Percentiles rank a stretch among this genome's conserved stretches.
Evolutionary conservation across 2,888 invertebrate genomes (phyloP).

Genomic region (Brenthis ino): DNA sequence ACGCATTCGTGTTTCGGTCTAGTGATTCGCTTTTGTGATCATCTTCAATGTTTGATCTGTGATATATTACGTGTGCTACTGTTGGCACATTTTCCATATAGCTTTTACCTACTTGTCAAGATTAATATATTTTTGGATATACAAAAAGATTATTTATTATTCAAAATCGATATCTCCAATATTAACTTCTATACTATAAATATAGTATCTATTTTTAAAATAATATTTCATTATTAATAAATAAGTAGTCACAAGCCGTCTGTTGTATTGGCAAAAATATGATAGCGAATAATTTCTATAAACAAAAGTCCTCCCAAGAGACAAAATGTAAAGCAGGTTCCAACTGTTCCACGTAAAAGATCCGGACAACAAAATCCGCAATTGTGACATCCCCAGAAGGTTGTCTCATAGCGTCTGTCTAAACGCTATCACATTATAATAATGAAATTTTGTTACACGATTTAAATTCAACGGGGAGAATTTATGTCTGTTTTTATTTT

Average conservation of each 20-base stretch:
- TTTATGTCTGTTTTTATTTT: conserved; percentile 34
- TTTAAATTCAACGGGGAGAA: conserved; percentile 35
- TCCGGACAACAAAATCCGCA: conserved; percentile 37
- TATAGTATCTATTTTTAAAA: no score
- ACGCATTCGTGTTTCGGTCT: conserved; percentile 26
- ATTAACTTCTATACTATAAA: no score
- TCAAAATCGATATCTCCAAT: neutral
- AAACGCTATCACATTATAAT: conserved; percentile 40
- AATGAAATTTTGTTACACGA: conserved; percentile 40
- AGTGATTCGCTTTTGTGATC: conserved; percentile 26
- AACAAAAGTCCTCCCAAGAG: conserved; percentile 29
- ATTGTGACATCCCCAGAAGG: conserved; percentile 41
- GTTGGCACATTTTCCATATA: neutral
- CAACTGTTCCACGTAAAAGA: conserved; percentile 35
- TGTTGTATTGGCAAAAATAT: conserved; percentile 8
- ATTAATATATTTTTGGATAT: conserved; percentile 1
- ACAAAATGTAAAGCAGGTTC: conserved; percentile 34
- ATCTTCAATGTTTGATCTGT: conserved; percentile 19
- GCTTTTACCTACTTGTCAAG: neutral
- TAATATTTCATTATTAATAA: neutral
- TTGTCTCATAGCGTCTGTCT: conserved; percentile 37
- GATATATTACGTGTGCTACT: conserved; percentile 17
- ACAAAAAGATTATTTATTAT: neutral
- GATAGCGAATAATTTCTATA: conserved; percentile 22
- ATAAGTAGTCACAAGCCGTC: neutral